Conservation (phyloP, 2,113 vertebrate species). For the Plotosus lineatus region DNA sequence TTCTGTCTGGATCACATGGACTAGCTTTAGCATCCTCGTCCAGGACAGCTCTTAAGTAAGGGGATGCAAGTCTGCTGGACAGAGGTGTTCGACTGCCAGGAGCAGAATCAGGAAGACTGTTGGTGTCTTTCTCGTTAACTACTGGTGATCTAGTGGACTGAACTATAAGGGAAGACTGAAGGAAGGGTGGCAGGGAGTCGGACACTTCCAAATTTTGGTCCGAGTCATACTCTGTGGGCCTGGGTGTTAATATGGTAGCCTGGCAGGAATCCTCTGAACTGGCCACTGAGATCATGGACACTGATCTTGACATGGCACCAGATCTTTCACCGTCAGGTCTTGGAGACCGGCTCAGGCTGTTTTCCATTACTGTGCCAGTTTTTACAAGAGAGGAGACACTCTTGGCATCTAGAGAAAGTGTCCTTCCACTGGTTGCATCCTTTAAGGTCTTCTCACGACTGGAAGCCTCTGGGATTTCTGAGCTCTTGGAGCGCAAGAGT, state of each 20-base stretch:
- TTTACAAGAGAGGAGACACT: conserved; percentile 71
- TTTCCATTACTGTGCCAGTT: conserved; percentile 76
- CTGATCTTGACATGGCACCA: conserved; percentile 84
- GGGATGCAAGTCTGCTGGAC: conserved; percentile 72
- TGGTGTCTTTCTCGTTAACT: conserved; percentile 80
- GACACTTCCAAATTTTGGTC: conserved; percentile 85
- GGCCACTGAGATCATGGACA: conserved; percentile 88
- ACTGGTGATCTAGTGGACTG: conserved; percentile 87
- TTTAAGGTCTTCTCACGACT: conserved; percentile 80
- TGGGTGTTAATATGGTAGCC: conserved; percentile 81
- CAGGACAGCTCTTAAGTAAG: conserved; percentile 83
- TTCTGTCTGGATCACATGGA: conserved; percentile 72
- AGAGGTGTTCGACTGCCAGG: conserved; percentile 73
- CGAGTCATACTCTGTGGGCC: conserved; percentile 85
- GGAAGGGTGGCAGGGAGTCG: conserved; percentile 89
- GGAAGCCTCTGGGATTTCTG: conserved; percentile 80
- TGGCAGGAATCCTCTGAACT: conserved; percentile 95
- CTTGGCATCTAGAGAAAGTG: conserved; percentile 84
- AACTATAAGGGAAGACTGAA: conserved; percentile 83
- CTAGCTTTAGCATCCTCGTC: conserved; percentile 83
- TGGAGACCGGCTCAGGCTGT: conserved; percentile 82
- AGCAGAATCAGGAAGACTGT: conserved; percentile 75
- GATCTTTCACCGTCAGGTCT: conserved; percentile 84
- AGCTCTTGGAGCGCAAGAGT: conserved; percentile 87
- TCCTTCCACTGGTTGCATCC: conserved; percentile 79